Evolutionary conservation across 2,888 invertebrate genomes (phyloP).

Genomic region (Pocota personata): DNA sequence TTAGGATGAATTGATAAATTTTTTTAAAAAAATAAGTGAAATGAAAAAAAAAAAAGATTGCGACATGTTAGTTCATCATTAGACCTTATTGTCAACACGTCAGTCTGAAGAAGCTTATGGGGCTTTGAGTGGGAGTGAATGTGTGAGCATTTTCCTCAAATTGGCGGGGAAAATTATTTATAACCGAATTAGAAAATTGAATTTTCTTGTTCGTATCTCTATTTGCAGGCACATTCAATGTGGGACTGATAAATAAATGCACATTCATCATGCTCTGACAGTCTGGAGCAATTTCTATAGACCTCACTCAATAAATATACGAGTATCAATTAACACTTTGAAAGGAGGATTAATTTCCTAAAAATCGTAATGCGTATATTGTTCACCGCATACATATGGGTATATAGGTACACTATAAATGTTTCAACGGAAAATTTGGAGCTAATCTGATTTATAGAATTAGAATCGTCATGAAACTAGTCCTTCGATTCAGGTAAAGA

Average conservation of each 20-base stretch:
- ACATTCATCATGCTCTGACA: neutral
- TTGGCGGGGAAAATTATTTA: neutral
- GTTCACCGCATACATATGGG: too few species aligned
- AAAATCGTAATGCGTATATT: too few species aligned
- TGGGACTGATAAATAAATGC: neutral
- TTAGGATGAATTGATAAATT: slow-evolving; percentile 16
- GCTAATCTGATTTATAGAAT: too few species aligned
- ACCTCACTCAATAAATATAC: neutral
- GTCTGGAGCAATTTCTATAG: neutral
- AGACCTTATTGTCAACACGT: slow-evolving; percentile 25
- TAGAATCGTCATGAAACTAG: too few species aligned
- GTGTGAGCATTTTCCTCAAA: neutral
- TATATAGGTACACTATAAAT: too few species aligned
- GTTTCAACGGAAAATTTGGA: too few species aligned
- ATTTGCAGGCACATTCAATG: neutral
- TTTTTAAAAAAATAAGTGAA: too few species aligned
- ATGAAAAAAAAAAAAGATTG: neutral
- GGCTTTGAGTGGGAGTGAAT: neutral
- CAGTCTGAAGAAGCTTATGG: neutral
- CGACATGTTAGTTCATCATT: slow-evolving; percentile 25
- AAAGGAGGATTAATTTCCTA: neutral
- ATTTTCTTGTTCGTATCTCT: slow-evolving; percentile 1
- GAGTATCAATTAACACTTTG: neutral
- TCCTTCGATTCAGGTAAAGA: too few species aligned
- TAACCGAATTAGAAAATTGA: slow-evolving; percentile 5